Percentiles rank a stretch among this genome's conserved stretches.
These are phyloP conservation scores for Tiliacea citrago DNA, from an alignment of 2,888 invertebrate species.

Conservation along the genomic window DNA sequence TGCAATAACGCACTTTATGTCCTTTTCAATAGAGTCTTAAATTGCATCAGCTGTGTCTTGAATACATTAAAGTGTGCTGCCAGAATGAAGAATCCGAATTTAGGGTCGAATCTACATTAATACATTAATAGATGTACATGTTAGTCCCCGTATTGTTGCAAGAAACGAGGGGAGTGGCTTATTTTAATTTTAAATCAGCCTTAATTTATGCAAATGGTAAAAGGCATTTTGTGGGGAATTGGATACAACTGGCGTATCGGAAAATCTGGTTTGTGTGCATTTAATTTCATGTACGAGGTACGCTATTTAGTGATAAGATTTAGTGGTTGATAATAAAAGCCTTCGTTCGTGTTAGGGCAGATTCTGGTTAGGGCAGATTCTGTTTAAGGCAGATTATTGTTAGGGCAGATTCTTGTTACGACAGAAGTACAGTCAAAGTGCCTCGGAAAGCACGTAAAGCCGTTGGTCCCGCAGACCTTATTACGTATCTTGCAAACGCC, in stretches of 20 bases:
- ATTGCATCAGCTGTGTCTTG: not conserved
- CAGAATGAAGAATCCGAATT: slow-evolving; percentile 40
- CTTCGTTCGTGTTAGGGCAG: too few relatives aligned
- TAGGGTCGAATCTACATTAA: slow-evolving; percentile 67
- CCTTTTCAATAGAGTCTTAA: not conserved
- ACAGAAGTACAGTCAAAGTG: too few relatives aligned
- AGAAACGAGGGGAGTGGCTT: slow-evolving; percentile 65
- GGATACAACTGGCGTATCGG: slow-evolving; percentile 57
- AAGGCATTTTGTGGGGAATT: slow-evolving; percentile 63
- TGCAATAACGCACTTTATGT: slow-evolving; percentile 27
- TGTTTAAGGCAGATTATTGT: too few relatives aligned
- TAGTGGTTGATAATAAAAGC: too few relatives aligned
- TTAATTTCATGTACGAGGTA: slow-evolving; percentile 26
- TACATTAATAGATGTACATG: slow-evolving; percentile 70
- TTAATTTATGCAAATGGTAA: slow-evolving; percentile 71
- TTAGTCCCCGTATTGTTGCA: slow-evolving; percentile 61
- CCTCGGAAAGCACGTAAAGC: too few relatives aligned
- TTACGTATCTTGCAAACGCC: too few relatives aligned
- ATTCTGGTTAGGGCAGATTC: too few relatives aligned
- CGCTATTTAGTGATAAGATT: slow-evolving; percentile 1
- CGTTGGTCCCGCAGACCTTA: too few relatives aligned
- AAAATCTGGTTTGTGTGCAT: slow-evolving; percentile 40
- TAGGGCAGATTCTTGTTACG: too few relatives aligned
- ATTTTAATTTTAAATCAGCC: slow-evolving; percentile 78
- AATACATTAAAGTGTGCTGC: slow-evolving; percentile 36